phyloP scores from a whole-genome alignment of 2,888 invertebrate genomes.

The Flabesymbios commensalis region DNA sequence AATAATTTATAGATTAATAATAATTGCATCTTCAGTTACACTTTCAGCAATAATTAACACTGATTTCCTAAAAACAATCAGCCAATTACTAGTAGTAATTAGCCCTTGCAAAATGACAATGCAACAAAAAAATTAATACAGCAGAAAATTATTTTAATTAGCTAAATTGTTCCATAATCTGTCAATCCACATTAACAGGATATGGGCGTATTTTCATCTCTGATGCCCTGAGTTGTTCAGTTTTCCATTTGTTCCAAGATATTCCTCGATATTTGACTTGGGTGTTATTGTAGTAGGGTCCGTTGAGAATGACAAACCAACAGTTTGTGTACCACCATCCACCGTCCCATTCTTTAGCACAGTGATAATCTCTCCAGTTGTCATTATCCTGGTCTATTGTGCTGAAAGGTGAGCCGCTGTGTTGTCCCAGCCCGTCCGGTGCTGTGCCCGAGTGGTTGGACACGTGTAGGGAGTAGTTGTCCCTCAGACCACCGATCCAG shows the following conservation, averaged over 20 bases:
- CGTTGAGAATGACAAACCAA: conserved; percentile 91
- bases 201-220: conserved; percentile 61
- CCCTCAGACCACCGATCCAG: conserved; percentile 54
- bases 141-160: no score
- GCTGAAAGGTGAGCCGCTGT: conserved; percentile 89
- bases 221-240: conserved; percentile 51
- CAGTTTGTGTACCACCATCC: conserved; percentile 98
- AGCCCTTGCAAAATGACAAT: no score
- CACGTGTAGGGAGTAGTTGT: conserved; percentile 49
- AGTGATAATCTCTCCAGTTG: conserved; percentile 76
- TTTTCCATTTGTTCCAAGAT: conserved; percentile 59
- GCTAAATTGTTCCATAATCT: no score
- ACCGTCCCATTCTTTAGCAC: conserved; percentile 89
- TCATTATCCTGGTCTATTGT: conserved; percentile 88
- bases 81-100: no score
- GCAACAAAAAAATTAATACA: no score
- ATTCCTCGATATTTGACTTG: conserved; percentile 50
- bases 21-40: no score
- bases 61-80: no score
- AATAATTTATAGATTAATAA: no score
- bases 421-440: conserved; percentile 85
- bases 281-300: conserved; percentile 72
- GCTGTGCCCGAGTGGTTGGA: conserved; percentile 71
- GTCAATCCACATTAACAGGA: no score
- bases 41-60: no score